These are phyloP conservation scores for Charaxes varanes DNA, from an alignment of 1,140 invertebrate genomes.

Conservation along the genomic window DNA sequence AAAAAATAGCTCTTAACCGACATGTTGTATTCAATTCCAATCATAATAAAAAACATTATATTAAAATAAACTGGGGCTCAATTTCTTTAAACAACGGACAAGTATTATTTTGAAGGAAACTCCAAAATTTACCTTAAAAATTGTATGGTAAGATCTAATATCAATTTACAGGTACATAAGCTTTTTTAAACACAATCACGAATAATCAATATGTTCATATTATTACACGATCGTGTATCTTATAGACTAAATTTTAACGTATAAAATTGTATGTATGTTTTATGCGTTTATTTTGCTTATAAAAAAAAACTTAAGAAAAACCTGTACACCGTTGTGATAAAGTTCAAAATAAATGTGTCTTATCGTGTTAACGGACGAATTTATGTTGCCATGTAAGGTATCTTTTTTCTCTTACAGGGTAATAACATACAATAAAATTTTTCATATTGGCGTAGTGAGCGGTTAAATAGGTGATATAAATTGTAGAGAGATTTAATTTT, in stretches of 20 bases:
- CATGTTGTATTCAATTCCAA: too few relatives aligned
- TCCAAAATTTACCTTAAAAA: too few relatives aligned
- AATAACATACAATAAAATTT: background rate
- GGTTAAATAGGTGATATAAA: background rate
- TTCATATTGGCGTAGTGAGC: background rate
- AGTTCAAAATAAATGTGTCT: conserved; percentile 10
- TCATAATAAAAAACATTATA: too few relatives aligned
- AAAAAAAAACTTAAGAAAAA: conserved; percentile 9
- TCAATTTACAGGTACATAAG: too few relatives aligned
- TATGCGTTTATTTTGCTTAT: background rate
- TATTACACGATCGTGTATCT: background rate
- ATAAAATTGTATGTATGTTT: background rate
- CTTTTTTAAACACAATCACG: background rate
- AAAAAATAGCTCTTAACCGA: too few relatives aligned
- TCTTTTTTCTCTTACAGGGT: background rate
- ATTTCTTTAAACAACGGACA: too few relatives aligned
- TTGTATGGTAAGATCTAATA: too few relatives aligned
- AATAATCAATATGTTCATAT: background rate
- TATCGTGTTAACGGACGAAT: background rate
- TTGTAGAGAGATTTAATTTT: too few relatives aligned
- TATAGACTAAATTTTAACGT: background rate
- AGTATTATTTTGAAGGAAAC: too few relatives aligned
- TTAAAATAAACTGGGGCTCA: too few relatives aligned
- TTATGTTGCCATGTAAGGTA: conserved; percentile 1
- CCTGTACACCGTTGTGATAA: conserved; percentile 20